Percentiles rank a stretch among this genome's conserved stretches.
Conservation (phyloP, 2,888 invertebrate species). For the Hyppa rectilinea region DNA sequence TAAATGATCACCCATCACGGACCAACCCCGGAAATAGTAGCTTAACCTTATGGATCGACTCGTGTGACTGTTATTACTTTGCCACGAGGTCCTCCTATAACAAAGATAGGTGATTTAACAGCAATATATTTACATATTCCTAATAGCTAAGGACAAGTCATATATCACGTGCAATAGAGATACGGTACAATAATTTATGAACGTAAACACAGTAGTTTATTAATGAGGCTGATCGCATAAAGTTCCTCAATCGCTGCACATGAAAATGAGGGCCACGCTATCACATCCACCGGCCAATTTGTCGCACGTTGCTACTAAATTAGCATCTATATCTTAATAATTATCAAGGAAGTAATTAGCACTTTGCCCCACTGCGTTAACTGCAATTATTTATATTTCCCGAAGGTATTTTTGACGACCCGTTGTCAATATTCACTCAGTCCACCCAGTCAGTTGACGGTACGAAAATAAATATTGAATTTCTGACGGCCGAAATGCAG, state of each 20-base stretch:
- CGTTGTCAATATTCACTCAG: slow-evolving; percentile 8
- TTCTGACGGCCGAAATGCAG: slow-evolving; percentile 4
- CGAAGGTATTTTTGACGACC: slow-evolving; percentile 32
- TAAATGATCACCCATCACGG: too few relatives aligned
- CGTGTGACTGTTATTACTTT: too few relatives aligned
- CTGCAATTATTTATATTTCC: slow-evolving; percentile 41
- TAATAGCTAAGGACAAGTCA: background rate
- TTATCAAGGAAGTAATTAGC: slow-evolving; percentile 44
- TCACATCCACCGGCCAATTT: slow-evolving; percentile 48
- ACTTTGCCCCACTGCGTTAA: slow-evolving; percentile 12
- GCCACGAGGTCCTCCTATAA: too few relatives aligned
- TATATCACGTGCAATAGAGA: slow-evolving; percentile 11
- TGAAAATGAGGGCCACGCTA: slow-evolving; percentile 47
- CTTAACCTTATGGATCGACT: too few relatives aligned
- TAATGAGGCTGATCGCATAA: slow-evolving; percentile 38
- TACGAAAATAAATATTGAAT: slow-evolving; percentile 28
- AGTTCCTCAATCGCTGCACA: slow-evolving; percentile 18
- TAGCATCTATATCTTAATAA: slow-evolving; percentile 46
- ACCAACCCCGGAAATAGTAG: too few relatives aligned
- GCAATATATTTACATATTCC: too few relatives aligned
- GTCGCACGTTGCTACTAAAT: slow-evolving; percentile 41
- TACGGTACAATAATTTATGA: slow-evolving; percentile 29
- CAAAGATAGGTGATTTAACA: background rate
- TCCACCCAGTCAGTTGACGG: background rate
- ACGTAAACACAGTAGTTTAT: slow-evolving; percentile 32